phyloP scores from a whole-genome alignment of 1,140 invertebrate genomes.

The Cataglyphis hispanica region DNA sequence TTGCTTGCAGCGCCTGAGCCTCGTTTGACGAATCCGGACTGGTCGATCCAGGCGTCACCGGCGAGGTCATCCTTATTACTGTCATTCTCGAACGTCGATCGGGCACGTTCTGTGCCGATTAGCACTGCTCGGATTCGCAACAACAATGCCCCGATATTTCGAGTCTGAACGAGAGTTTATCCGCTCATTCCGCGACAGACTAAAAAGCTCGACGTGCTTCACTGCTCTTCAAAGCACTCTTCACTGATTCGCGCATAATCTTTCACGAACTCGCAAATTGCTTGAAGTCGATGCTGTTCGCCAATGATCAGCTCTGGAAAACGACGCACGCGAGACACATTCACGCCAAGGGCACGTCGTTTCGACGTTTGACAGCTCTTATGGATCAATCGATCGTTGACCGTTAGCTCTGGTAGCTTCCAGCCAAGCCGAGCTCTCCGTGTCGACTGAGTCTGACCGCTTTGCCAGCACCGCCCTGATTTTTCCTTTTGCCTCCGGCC shows the following conservation, averaged over 20 bases:
- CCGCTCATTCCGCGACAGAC: not conserved
- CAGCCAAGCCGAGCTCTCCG: conserved; percentile 81
- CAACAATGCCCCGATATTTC: not conserved
- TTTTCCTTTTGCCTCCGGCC: conserved; percentile 79
- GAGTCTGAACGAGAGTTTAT: not conserved
- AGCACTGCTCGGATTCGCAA: conserved; percentile 23
- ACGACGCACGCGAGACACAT: conserved; percentile 29
- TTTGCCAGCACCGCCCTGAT: conserved; percentile 70
- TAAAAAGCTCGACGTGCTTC: not conserved
- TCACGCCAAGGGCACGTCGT: conserved; percentile 29
- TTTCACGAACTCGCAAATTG: not conserved
- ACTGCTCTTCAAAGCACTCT: conserved; percentile 20
- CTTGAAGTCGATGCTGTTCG: not conserved
- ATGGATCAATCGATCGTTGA: conserved; percentile 66
- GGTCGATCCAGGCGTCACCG: conserved; percentile 81
- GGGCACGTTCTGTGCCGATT: conserved; percentile 27
- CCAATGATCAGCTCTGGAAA: not conserved
- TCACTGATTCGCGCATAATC: conserved; percentile 36
- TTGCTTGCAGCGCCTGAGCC: conserved; percentile 75
- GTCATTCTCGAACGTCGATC: conserved; percentile 80
- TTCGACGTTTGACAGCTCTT: conserved; percentile 67
- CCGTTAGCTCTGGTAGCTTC: conserved; percentile 69
- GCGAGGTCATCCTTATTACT: conserved; percentile 84
- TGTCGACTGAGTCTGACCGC: conserved; percentile 82
- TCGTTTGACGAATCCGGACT: conserved; percentile 79